Conservation (phyloP, 2,113 vertebrate genomes). For the Electrona antarctica region DNA sequence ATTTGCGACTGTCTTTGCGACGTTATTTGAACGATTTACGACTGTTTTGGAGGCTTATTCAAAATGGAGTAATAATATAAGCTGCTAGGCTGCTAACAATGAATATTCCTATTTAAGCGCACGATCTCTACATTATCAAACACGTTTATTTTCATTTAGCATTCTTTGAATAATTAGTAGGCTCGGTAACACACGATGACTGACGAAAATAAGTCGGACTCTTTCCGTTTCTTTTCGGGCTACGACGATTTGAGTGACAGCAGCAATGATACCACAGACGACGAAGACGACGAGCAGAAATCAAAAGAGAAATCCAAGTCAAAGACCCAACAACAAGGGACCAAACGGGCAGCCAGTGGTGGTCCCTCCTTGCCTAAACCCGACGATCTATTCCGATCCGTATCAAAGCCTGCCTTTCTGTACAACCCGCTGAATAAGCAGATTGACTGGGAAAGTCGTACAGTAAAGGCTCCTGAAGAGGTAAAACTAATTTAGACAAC, state of each 20-base stretch:
- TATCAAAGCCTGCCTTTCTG: constrained; percentile 89
- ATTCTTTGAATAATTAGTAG: rapidly evolving
- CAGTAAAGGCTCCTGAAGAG: constrained; percentile 91
- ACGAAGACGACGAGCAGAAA: constrained; percentile 59
- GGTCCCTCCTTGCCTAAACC: constrained; percentile 80
- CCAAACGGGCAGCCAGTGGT: constrained; percentile 55
- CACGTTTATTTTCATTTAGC: background rate
- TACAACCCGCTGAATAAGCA: constrained; percentile 90
- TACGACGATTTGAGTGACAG: constrained; percentile 82
- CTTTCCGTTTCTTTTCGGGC: constrained; percentile 87
- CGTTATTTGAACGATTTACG: constrained; percentile 26
- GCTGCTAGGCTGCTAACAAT: background rate
- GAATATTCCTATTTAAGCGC: too few relatives aligned
- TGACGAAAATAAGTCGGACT: constrained; percentile 83
- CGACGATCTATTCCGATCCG: constrained; percentile 89
- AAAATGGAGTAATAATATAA: constrained; percentile 71
- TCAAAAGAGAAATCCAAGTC: constrained; percentile 54
- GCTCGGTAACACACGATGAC: constrained; percentile 71
- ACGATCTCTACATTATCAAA: background rate
- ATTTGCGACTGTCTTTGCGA: constrained; percentile 55
- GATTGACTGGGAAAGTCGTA: constrained; percentile 93
- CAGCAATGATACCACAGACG: constrained; percentile 74
- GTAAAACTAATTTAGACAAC: constrained; percentile 56
- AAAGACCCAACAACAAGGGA: constrained; percentile 33
- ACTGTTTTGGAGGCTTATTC: constrained; percentile 66